Percentiles rank a stretch among this genome's conserved stretches.
Conservation (phyloP, 1,140 invertebrate species). For the Cotesia typhae region DNA sequence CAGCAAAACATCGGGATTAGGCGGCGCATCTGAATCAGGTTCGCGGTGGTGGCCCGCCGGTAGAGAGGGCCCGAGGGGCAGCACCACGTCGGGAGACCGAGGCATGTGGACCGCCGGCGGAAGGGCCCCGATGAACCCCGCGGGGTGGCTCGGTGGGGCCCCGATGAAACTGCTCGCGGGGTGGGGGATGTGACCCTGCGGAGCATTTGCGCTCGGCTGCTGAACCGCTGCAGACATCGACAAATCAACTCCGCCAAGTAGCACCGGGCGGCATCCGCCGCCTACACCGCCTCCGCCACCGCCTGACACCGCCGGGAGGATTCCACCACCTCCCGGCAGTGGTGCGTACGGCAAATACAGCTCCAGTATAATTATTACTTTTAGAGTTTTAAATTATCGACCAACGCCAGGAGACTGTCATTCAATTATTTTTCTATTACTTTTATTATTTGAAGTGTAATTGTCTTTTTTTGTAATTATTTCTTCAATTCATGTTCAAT, state of each 20-base stretch:
- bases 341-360: slow-evolving; percentile 65
- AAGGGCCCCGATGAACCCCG: slow-evolving; percentile 15
- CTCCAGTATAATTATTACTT: slow-evolving; percentile 57
- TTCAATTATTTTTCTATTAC: no score
- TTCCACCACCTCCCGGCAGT: slow-evolving; percentile 63
- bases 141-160: slow-evolving; percentile 29
- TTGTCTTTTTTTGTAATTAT: no score
- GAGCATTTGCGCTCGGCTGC: slow-evolving; percentile 42
- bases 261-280: slow-evolving; percentile 52
- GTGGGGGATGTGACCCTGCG: slow-evolving; percentile 26
- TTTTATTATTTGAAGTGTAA: no score
- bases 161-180: slow-evolving; percentile 26
- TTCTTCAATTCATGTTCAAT: no score
- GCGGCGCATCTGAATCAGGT: slow-evolving; percentile 62
- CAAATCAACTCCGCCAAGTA: slow-evolving; percentile 60
- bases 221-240: slow-evolving; percentile 62
- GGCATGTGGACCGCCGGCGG: slow-evolving; percentile 26
- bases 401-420: no score
- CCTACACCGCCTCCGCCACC: slow-evolving; percentile 50
- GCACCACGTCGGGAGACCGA: slow-evolving; percentile 28
- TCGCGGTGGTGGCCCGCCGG: slow-evolving; percentile 54
- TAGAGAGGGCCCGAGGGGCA: slow-evolving; percentile 32
- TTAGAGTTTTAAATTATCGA: not conserved
- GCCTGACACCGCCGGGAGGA: slow-evolving; percentile 62
- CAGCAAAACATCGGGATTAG: slow-evolving; percentile 83